phyloP scores from a whole-genome alignment of 2,113 vertebrate genomes.

The Pseudolaguvia tuberculata region DNA sequence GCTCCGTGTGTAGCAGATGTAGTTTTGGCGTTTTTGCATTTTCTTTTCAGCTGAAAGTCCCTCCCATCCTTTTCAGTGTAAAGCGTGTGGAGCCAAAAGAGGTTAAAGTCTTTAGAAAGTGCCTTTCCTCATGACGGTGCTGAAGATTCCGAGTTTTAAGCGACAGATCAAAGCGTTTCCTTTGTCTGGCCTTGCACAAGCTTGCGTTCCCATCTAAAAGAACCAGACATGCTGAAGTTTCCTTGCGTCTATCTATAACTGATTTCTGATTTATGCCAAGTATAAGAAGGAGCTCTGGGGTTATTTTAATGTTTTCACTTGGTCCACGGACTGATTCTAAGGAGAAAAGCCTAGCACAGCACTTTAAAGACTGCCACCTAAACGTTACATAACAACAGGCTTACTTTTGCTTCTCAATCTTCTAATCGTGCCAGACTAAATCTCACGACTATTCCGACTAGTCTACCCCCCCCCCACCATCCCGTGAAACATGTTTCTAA shows the following conservation, averaged over 20 bases:
- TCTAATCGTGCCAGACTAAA: not conserved
- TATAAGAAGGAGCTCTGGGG: constrained; percentile 70
- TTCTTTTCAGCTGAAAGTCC: not conserved
- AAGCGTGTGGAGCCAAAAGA: constrained; percentile 11
- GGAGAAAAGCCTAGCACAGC: constrained; percentile 67
- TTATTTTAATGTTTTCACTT: constrained; percentile 33
- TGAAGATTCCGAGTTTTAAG: constrained; percentile 70
- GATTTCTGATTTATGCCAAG: constrained; percentile 69
- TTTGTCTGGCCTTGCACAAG: constrained; percentile 65
- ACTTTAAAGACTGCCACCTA: constrained; percentile 70
- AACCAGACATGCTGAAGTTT: constrained; percentile 25
- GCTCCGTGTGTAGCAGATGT: constrained; percentile 2
- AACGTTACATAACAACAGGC: constrained; percentile 56
- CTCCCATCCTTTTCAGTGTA: not conserved
- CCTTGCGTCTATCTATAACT: constrained; percentile 54
- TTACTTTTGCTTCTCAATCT: constrained; percentile 30
- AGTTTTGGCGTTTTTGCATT: not conserved
- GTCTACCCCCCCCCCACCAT: too few relatives aligned
- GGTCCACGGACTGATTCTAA: constrained; percentile 51
- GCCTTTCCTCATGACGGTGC: constrained; percentile 97
- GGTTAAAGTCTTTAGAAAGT: constrained; percentile 83
- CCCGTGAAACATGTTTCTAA: not conserved
- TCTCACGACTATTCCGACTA: too few relatives aligned
- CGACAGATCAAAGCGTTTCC: constrained; percentile 63
- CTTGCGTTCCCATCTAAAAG: constrained; percentile 11